Base-by-base conservation (phyloP, 2,888 invertebrate genomes). In the Dryococelus australis region DNA sequence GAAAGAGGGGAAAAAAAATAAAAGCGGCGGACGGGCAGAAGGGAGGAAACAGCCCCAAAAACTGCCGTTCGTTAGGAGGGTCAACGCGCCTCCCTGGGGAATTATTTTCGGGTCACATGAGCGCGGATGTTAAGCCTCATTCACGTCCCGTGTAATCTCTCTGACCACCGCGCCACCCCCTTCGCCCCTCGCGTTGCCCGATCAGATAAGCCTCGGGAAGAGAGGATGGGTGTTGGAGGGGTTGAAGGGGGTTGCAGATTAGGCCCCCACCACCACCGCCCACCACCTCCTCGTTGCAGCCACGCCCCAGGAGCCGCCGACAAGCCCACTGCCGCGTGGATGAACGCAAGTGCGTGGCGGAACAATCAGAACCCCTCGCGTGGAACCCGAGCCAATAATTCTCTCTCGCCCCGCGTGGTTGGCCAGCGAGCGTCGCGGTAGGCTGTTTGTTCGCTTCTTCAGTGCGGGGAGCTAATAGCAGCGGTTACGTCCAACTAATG, bases 41-140 rank as follows among this genome's bases (percentile, higher is more conserved):
- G 47, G 65, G 65, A 20, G 20, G 65, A 65, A 65, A 65, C 65
- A 2, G n/a, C 65, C 65, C 65, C n/a, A 16, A 16, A 16, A 65
- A 65, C 65, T 10, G 65, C 65, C 65, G 65, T 65, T 65, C 65
- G 65, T 65, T 65, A 65, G 65, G 65, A 65, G 65, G 65, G 6
- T 65, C 65, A 24, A 24, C 65, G 65, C 65, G 65, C 24, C 65
- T 65, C 65, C 65, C 65, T 8, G n/a, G 65, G 65, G 65, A 65
- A 65, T 65, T 65, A 65, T 65, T 10, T 65, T 65, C 65, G 65
- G 65, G 65, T 65, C 65, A 65, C 65, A 65, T 16, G 65, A 65
- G 65, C 65, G 65, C 65, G 65, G 65, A 65, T 65, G 65, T 65
- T 65, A 65, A 65, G 65, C 65, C 65, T 65, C 65, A 65, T 65